Percentiles rank a stretch among this genome's conserved stretches.
Conservation (phyloP, 2,888 invertebrate genomes). For the Caenorhabditis sulstoni region DNA sequence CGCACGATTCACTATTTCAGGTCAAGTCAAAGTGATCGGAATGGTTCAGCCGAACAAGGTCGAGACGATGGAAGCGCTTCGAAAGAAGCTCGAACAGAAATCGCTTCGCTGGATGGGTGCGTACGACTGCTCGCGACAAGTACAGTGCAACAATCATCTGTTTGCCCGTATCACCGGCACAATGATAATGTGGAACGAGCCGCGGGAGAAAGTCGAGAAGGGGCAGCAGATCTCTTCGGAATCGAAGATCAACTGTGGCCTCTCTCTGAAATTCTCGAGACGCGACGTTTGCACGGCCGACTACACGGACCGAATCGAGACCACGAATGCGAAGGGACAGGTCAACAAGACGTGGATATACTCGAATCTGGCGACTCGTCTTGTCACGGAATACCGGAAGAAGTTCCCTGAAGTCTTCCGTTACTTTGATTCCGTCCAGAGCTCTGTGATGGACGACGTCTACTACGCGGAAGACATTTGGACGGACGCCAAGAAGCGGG, state of each 20-base stretch:
- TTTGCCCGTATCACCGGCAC: slow-evolving; percentile 91
- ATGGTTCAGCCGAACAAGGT: slow-evolving; percentile 21
- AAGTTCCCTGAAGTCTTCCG: slow-evolving; percentile 88
- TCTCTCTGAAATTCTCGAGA: slow-evolving; percentile 93
- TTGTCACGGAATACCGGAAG: slow-evolving; percentile 86
- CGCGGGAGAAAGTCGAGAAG: slow-evolving; percentile 65
- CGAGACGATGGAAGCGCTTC: slow-evolving; percentile 23
- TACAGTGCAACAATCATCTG: slow-evolving; percentile 84
- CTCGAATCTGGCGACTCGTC: slow-evolving; percentile 63
- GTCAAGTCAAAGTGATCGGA: slow-evolving; percentile 57
- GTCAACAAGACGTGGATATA: slow-evolving; percentile 60
- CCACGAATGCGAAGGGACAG: slow-evolving; percentile 59
- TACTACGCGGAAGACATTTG: slow-evolving; percentile 87
- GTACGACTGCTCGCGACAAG: slow-evolving; percentile 82
- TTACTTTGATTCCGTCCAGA: slow-evolving; percentile 82
- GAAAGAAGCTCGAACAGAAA: slow-evolving; percentile 50
- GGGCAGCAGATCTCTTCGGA: slow-evolving; percentile 75
- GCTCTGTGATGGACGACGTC: slow-evolving; percentile 82
- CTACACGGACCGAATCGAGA: slow-evolving; percentile 86
- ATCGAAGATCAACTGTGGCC: slow-evolving; percentile 87
- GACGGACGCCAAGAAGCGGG: slow-evolving; percentile 80
- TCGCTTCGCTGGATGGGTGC: slow-evolving; percentile 59
- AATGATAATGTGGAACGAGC: slow-evolving; percentile 84
- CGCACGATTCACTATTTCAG: no score
- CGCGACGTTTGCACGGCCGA: slow-evolving; percentile 85